These are phyloP conservation scores for Danaus melanippus DNA, from an alignment of 1,140 invertebrate species.

Conservation along the genomic window DNA sequence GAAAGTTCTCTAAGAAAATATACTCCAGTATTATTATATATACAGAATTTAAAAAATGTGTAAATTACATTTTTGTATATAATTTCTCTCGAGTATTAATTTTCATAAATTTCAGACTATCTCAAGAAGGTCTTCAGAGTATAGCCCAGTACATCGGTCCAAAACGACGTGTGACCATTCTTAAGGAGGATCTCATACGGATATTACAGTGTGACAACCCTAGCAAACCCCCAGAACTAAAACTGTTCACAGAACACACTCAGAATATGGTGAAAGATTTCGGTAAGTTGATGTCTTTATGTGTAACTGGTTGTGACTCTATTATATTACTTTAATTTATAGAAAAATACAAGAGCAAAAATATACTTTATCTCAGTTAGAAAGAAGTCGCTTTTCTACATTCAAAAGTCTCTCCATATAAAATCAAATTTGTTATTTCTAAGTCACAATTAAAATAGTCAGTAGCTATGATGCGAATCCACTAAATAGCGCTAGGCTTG, in stretches of 20 bases:
- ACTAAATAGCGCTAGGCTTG: too few species aligned
- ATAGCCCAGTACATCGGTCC: conserved; percentile 77
- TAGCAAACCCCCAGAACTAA: conserved; percentile 79
- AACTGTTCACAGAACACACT: conserved; percentile 74
- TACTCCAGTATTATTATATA: too few species aligned
- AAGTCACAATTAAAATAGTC: background rate
- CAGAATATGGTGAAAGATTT: conserved; percentile 78
- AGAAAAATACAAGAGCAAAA: too few species aligned
- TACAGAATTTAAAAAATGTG: too few species aligned
- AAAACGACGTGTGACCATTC: conserved; percentile 76
- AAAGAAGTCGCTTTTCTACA: too few species aligned
- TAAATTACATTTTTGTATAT: too few species aligned
- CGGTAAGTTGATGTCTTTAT: conserved; percentile 64
- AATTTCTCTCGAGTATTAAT: too few species aligned
- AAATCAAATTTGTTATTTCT: background rate
- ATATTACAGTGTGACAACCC: conserved; percentile 85
- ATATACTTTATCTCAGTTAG: too few species aligned
- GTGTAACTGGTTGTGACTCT: too few species aligned
- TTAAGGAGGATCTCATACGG: conserved; percentile 83
- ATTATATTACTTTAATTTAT: too few species aligned
- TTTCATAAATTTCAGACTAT: conserved; percentile 69
- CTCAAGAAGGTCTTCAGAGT: conserved; percentile 81
- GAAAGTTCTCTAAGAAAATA: too few species aligned
- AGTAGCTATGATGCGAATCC: too few species aligned
- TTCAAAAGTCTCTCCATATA: background rate